Evolutionary conservation across 2,113 vertebrate genomes (phyloP).

Genomic region (Emydura subglobosa): DNA sequence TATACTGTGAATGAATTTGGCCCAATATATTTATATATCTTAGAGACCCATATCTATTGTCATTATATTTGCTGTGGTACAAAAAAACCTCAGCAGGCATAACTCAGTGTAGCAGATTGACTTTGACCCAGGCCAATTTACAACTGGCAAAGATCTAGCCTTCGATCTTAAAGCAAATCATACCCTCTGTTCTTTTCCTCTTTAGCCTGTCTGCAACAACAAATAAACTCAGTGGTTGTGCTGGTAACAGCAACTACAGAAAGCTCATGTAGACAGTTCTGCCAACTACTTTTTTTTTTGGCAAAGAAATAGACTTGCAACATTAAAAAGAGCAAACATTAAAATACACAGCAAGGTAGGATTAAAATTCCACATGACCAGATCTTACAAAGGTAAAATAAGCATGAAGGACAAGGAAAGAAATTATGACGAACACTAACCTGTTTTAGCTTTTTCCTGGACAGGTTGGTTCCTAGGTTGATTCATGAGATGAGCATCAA

Average conservation of each 20-base stretch:
- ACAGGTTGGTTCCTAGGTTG: neutral
- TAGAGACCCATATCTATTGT: neutral
- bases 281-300: no score
- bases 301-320: neutral
- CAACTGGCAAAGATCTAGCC: no score
- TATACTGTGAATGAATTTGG: neutral
- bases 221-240: conserved; percentile 22
- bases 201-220: conserved; percentile 32
- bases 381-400: neutral
- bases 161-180: no score
- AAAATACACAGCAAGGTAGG: neutral
- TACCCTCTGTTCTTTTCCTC: neutral
- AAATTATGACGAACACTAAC: neutral
- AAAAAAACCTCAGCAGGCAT: neutral
- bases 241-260: conserved; percentile 34
- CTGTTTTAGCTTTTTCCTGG: neutral
- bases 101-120: neutral
- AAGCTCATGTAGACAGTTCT: conserved; percentile 7
- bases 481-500: neutral
- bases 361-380: neutral
- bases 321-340: conserved; percentile 3
- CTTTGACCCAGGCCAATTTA: neutral
- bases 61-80: conserved; percentile 3
- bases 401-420: neutral
- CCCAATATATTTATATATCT: neutral